Conservation (phyloP, 2,888 invertebrate genomes). For the Drosophila mayaguana region DNA sequence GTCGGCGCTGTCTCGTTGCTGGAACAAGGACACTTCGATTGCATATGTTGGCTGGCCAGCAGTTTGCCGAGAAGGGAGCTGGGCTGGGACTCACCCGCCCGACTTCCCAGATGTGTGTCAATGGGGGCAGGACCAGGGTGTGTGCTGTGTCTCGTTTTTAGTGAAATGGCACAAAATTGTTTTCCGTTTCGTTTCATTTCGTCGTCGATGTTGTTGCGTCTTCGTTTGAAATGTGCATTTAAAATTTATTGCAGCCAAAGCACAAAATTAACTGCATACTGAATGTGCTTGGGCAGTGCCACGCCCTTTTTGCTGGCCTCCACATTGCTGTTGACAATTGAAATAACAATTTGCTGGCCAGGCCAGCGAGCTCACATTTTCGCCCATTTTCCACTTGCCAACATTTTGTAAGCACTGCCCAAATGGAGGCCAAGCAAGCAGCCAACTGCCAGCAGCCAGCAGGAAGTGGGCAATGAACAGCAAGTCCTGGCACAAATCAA, state of each 20-base stretch:
- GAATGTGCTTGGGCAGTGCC: conserved; percentile 12
- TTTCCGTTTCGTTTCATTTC: conserved; percentile 77
- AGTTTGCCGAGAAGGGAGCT: conserved; percentile 14
- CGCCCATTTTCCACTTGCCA: conserved; percentile 4
- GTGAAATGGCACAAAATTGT: conserved; percentile 79
- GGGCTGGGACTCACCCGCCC: not conserved
- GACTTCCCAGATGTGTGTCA: conserved; percentile 58
- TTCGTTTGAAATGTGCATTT: conserved; percentile 80
- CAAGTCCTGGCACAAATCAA: conserved; percentile 27
- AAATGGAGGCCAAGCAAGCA: conserved; percentile 19
- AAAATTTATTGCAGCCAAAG: conserved; percentile 79
- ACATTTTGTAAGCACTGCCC: conserved; percentile 31
- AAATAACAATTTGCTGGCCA: conserved; percentile 59
- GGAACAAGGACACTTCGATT: conserved; percentile 64
- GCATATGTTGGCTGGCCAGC: conserved; percentile 11
- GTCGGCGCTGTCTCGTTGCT: conserved; percentile 38
- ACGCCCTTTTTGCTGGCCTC: conserved; percentile 21
- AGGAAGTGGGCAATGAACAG: conserved; percentile 24
- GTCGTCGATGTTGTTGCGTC: conserved; percentile 43
- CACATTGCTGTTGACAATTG: conserved; percentile 58
- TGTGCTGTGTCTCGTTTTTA: conserved; percentile 66
- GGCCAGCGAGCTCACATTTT: not conserved
- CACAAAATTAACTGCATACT: conserved; percentile 77
- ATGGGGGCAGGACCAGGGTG: conserved; percentile 39
- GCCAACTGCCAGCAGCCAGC: not conserved